Evolutionary conservation across 2,113 vertebrate genomes (phyloP).

Genomic region (Cephalopterus ornatus): DNA sequence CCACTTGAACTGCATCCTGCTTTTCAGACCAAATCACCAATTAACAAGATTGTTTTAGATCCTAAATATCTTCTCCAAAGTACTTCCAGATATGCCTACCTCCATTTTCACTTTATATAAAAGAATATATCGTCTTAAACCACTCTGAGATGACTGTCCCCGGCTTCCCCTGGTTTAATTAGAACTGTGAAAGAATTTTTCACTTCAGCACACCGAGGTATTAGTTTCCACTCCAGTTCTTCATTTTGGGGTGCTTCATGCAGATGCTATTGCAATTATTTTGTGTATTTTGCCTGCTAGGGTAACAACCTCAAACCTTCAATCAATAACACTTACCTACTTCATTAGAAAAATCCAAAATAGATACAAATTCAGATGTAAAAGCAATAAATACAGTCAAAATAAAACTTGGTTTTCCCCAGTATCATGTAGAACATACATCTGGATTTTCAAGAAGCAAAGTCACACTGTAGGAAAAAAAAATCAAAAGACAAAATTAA

Average conservation of each 20-base stretch:
- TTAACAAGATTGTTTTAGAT: neutral
- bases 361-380: neutral
- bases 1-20: neutral
- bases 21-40: constrained; percentile 21
- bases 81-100: neutral
- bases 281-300: neutral
- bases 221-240: neutral
- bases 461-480: neutral
- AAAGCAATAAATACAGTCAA: neutral
- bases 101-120: neutral
- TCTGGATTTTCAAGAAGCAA: neutral
- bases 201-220: neutral
- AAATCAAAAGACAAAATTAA: neutral
- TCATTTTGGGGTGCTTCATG: neutral
- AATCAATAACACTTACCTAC: neutral
- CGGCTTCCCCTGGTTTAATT: neutral
- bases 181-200: neutral
- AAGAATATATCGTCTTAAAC: neutral
- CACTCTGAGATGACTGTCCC: neutral
- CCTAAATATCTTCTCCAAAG: neutral
- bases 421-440: neutral
- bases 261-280: neutral
- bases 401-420: neutral
- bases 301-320: neutral
- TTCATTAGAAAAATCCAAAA: neutral